Conservation (phyloP, 1,140 invertebrate genomes). For the Euwallacea fornicatus region DNA sequence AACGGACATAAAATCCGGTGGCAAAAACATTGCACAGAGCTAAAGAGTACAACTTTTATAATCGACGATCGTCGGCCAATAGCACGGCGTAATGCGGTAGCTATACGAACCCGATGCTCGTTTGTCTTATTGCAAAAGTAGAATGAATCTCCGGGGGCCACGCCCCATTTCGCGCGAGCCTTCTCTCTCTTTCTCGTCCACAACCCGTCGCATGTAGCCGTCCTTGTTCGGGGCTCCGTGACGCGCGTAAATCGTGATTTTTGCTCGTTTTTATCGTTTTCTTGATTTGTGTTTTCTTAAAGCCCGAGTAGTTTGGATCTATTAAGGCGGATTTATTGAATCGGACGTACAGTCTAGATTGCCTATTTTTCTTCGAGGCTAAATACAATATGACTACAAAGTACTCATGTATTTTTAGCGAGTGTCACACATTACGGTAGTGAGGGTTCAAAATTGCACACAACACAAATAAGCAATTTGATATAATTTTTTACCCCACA, state of each 20-base stretch:
- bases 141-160: constrained; percentile 40
- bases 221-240: constrained; percentile 10
- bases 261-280: constrained; percentile 24
- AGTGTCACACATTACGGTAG: too few relatives aligned
- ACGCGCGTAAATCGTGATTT: constrained; percentile 8
- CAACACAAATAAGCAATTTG: too few relatives aligned
- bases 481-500: too few relatives aligned
- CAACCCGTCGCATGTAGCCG: neutral
- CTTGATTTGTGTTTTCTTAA: constrained; percentile 29
- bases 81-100: constrained; percentile 48
- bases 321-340: constrained; percentile 35
- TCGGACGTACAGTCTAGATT: constrained; percentile 16
- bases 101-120: constrained; percentile 49
- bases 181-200: constrained; percentile 1
- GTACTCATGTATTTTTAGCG: too few relatives aligned
- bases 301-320: constrained; percentile 21
- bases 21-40: constrained; percentile 32
- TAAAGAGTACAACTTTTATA: constrained; percentile 42
- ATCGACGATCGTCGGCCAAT: constrained; percentile 48
- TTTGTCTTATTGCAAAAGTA: constrained; percentile 50
- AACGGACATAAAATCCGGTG: constrained; percentile 12
- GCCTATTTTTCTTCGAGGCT: constrained; percentile 1
- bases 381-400: too few relatives aligned
- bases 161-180: constrained; percentile 30
- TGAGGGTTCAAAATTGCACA: too few relatives aligned